Evolutionary conservation across 1,140 invertebrate genomes (phyloP).

Genomic region (Meloidogyne hapla): DNA sequence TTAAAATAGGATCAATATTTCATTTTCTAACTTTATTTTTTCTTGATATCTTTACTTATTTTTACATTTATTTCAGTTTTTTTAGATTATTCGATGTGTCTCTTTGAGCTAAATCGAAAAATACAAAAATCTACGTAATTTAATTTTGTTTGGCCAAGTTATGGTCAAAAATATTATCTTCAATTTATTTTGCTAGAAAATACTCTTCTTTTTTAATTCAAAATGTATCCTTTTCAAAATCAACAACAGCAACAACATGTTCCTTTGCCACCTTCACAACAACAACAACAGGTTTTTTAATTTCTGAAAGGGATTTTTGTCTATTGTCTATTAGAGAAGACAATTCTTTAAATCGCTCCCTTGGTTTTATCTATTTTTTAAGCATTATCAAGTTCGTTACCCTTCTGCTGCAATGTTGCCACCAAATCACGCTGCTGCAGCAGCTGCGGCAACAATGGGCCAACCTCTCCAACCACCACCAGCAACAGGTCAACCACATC

Average conservation of each 20-base stretch:
- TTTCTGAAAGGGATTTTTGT: not conserved
- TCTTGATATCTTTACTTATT: no score
- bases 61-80: no score
- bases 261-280: constrained; percentile 13
- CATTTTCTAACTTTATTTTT: no score
- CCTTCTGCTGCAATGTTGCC: not conserved
- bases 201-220: not conserved
- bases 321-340: not conserved
- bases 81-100: not conserved
- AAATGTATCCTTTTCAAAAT: constrained; percentile 17
- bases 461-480: not conserved
- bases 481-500: constrained; percentile 7
- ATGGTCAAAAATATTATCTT: not conserved
- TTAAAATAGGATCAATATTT: no score
- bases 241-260: constrained; percentile 20
- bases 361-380: not conserved
- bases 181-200: not conserved
- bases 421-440: not conserved
- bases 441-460: constrained; percentile 16
- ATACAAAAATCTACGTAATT: not conserved
- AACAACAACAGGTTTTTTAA: constrained; percentile 14
- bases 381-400: not conserved
- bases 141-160: not conserved
- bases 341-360: not conserved
- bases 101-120: not conserved